Percentiles rank a stretch among this genome's conserved stretches.
These are phyloP conservation scores for Athrips mouffetella DNA, from an alignment of 2,888 invertebrate genomes.

Conservation along the genomic window DNA sequence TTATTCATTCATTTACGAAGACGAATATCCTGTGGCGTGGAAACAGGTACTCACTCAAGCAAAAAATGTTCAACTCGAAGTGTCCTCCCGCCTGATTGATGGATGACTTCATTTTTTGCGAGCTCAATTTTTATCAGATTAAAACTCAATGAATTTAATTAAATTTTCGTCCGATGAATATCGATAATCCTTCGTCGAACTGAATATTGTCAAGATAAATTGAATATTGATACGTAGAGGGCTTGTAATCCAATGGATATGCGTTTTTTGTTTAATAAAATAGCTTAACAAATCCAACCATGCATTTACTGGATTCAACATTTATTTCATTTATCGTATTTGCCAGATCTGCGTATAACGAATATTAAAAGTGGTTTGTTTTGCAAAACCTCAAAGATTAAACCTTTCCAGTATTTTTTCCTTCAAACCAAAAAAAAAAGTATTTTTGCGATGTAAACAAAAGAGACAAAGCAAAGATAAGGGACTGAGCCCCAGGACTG, in stretches of 20 bases:
- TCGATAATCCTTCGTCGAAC: not conserved
- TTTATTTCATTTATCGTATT: no score
- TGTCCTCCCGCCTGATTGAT: not conserved
- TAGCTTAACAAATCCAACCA: no score
- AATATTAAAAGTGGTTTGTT: no score
- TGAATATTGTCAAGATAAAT: not conserved
- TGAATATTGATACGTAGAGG: not conserved
- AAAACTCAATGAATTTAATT: conserved; percentile 4
- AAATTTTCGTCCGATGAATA: not conserved
- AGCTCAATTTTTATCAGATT: not conserved
- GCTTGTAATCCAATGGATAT: no score
- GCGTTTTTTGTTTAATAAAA: no score
- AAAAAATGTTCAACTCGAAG: conserved; percentile 5
- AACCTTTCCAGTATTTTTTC: no score
- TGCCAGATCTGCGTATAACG: no score
- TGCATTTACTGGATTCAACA: no score
- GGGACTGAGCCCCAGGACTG: no score
- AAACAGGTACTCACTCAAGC: not conserved
- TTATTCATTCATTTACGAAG: not conserved
- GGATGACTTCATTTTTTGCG: not conserved
- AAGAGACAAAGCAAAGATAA: not conserved
- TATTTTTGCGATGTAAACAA: conserved; percentile 1
- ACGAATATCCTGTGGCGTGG: not conserved
- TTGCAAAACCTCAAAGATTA: no score
- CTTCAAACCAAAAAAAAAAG: conserved; percentile 5